Base-by-base conservation (phyloP, 2,797 vertebrate species). In the Microctenopoma steveboyesi region DNA sequence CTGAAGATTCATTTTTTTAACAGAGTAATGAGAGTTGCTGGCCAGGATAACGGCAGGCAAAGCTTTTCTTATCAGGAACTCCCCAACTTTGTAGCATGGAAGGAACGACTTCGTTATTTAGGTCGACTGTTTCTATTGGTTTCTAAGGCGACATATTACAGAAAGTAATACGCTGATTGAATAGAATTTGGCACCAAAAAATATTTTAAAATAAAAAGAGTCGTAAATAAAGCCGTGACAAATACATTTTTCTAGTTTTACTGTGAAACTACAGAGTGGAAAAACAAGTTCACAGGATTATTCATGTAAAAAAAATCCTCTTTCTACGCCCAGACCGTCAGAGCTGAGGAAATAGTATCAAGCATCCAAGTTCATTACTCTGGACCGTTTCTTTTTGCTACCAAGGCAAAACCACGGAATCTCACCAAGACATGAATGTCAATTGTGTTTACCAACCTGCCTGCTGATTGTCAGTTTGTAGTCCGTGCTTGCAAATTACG, bases 401-500 rank as follows among this genome's bases (percentile, higher is more conserved):
- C 33, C 4, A 68, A 78, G 69, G 74, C 75, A 70, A 79, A 81
- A 77, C 48, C 50, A 27, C 47, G 14, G 51, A 73, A 65, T 63
- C 53, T 74, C 16, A 47, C 48, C 50, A 46, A 60, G 82, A 78
- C 48, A 48, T 77, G 84, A 88, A 86, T 82, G 65, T 13, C 69
- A 84, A 78, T 84, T 64, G 48, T 75, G 73, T 81, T 83, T 65
- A 73, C 60, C 47, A 78, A 76, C 59, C 52, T 55, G 37, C 62
- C 45, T 12, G 9, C 33, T 50, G 47, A 68, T 64, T 76, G 61
- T 71, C 72, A 65, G 64, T 79, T 71, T 72, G 62, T 7, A 61
- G 7, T 12, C 37, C 50, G 45, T 37, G 52, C 57, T 53, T 49
- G 39, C 18, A 78, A 72, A 83, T 79, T 50, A 65, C 66, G 78